Evolutionary conservation across 1,140 invertebrate genomes (phyloP), one percentile per base, ranked within the genome.

Genomic region (Heliconius nattereri): DNA sequence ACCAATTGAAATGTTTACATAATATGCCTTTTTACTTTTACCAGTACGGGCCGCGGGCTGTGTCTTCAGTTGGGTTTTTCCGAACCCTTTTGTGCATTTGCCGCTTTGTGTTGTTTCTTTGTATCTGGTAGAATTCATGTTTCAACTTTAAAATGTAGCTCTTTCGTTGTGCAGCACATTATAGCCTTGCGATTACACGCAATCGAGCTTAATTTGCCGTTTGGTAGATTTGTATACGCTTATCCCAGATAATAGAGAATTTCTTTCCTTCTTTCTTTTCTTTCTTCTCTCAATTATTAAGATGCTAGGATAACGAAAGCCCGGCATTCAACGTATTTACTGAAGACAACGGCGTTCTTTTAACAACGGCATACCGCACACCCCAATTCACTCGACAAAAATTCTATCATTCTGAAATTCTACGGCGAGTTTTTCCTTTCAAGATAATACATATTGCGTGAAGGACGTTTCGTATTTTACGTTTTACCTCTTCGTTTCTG

Each of bases 81-180:
- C 71, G 76, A 73, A 77, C 71, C 71, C 79, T 80, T 80, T 76
- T 80, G 75, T 80, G 23, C 52, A 45, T 77, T 26, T 66, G 29
- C 52, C 54, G 37, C 75, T 52, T 80, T 80, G 75, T 80, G 73
- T 80, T 80, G 54, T 80, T 80, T 73, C 79, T 77, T 77, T 77
- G 79, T 73, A 73, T 73, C 57, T 66, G 73, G 71, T 35, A 70
- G 37, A 80, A 80, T 72, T 77, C 32, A 80, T 76, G 73, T 73
- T 77, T 77, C 66, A 35, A 73, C 66, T 77, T 40, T 73, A 77
- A 74, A 72, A 80, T 49, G 75, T 52, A n/a, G 49, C 35, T 71
- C 70, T 71, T 76, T 70, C 71, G 70, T 16, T 66, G 23, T 49
- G 70, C 23, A 19, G 20, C 54, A 60, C 60, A 66, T 66, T 66